Percentiles rank a stretch among this genome's conserved stretches.
Conservation (phyloP, 2,797 vertebrate species). For the Mormyrus hasselquistii region DNA sequence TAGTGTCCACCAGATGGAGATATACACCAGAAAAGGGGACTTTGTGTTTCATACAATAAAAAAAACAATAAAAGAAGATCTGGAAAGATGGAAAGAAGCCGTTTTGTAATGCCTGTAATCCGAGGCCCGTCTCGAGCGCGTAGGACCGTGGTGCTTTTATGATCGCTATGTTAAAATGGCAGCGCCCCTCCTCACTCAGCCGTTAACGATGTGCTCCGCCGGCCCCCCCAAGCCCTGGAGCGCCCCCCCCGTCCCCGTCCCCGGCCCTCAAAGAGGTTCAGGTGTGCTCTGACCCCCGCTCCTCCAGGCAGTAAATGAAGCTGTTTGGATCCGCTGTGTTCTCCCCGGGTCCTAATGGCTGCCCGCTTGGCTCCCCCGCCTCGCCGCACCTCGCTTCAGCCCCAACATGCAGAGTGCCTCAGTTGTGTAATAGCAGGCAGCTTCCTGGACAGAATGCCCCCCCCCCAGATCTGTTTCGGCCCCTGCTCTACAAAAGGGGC, state of each 20-base stretch:
- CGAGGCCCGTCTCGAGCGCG: conserved; percentile 3
- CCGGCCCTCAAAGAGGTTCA: conserved; percentile 51
- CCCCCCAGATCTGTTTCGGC: not conserved
- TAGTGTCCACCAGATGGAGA: conserved; percentile 72
- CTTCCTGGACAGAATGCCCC: not conserved
- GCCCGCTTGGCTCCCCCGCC: conserved; percentile 15
- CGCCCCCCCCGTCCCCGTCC: conserved; percentile 40
- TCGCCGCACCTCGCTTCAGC: conserved; percentile 11
- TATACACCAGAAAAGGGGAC: conserved; percentile 57
- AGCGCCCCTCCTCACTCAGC: conserved; percentile 28
- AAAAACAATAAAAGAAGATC: conserved; percentile 22
- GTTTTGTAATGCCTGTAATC: not conserved
- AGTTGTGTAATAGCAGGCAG: conserved; percentile 2
- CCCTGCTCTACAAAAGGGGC: not conserved
- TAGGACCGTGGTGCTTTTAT: conserved; percentile 34
- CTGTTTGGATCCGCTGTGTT: conserved; percentile 45
- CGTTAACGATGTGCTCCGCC: conserved; percentile 50
- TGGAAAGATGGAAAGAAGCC: not conserved
- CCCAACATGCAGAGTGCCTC: conserved; percentile 20
- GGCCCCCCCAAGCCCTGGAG: conserved; percentile 41
- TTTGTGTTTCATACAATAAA: conserved; percentile 28
- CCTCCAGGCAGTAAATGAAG: conserved; percentile 61
- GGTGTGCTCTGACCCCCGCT: conserved; percentile 59
- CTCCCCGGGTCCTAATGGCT: conserved; percentile 45
- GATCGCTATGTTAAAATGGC: conserved; percentile 31